A percentile compares a stretch with the other conserved stretches of the same genome.
phyloP scores from a whole-genome alignment of 2,797 vertebrate species.

The Euthynnus affinis region DNA sequence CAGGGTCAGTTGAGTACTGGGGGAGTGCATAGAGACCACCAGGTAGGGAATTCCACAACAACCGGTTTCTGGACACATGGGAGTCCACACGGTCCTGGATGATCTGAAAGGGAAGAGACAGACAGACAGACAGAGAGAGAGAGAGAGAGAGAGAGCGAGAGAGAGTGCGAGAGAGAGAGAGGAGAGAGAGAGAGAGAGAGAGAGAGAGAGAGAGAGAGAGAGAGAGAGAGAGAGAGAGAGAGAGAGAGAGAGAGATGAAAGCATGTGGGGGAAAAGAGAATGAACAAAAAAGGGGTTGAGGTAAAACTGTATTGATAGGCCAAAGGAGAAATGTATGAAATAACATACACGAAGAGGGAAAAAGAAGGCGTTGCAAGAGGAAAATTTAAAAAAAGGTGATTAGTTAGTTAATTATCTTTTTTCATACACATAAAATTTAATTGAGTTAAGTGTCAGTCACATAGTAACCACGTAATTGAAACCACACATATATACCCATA shows the following conservation, averaged over 20 bases:
- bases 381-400: not conserved
- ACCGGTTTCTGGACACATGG: conserved; percentile 82
- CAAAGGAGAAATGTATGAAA: not conserved
- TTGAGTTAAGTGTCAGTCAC: not conserved
- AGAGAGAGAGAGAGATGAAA: too few relatives aligned
- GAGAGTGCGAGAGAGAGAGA: too few relatives aligned
- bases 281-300: not conserved
- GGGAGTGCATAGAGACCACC: conserved; percentile 86
- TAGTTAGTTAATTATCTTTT: not conserved
- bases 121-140: not conserved
- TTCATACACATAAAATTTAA: not conserved
- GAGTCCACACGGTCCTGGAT: conserved; percentile 86
- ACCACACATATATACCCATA: not conserved
- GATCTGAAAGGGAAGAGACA: conserved; percentile 76
- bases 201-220: not conserved
- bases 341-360: too few relatives aligned
- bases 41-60: conserved; percentile 88
- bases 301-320: not conserved
- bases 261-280: not conserved
- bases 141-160: too few relatives aligned
- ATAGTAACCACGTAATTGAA: not conserved
- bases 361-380: not conserved
- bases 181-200: not conserved
- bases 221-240: not conserved
- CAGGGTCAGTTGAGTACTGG: conserved; percentile 85